Percentiles rank a stretch among this genome's conserved stretches.
Conservation (phyloP, 2,113 vertebrate genomes). For the Sceloporus undulatus region DNA sequence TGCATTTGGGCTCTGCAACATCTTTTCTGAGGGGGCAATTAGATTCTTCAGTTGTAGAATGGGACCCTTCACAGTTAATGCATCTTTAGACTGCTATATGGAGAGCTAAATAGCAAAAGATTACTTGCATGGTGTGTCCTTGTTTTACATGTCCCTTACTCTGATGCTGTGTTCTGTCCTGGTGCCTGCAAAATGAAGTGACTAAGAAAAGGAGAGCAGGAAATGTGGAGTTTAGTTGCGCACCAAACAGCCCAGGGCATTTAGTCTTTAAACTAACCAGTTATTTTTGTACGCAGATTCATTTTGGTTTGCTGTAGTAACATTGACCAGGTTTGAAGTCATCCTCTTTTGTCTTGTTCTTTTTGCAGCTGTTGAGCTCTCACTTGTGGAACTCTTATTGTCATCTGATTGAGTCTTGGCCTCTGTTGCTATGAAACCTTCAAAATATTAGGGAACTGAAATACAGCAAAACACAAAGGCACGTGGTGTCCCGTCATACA, state of each 20-base stretch:
- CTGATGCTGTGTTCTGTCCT: not conserved
- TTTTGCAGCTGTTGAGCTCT: conserved; percentile 30
- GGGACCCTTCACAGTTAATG: too few relatives aligned
- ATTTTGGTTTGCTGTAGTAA: conserved; percentile 33
- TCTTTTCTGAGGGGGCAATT: not conserved
- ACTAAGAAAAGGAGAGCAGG: not conserved
- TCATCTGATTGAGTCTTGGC: conserved; percentile 49
- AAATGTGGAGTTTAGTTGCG: not conserved
- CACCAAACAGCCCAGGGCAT: conserved; percentile 16
- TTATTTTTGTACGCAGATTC: not conserved
- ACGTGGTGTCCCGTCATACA: conserved; percentile 49
- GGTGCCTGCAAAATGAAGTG: not conserved
- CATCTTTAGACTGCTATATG: too few relatives aligned
- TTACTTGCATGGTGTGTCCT: too few relatives aligned
- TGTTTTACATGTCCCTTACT: too few relatives aligned
- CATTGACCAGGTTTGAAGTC: conserved; percentile 16
- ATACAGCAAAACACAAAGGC: conserved; percentile 32
- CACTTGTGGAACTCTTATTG: conserved; percentile 49
- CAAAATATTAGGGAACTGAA: conserved; percentile 76
- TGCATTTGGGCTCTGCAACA: not conserved
- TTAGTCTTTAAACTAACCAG: conserved; percentile 39
- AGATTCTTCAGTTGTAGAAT: not conserved
- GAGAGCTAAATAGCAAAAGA: too few relatives aligned
- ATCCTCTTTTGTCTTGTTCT: conserved; percentile 34
- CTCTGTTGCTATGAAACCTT: conserved; percentile 71